Percentiles rank a stretch among this genome's conserved stretches.
phyloP scores from a whole-genome alignment of 2,113 vertebrate genomes.

The Pedionomus torquatus region DNA sequence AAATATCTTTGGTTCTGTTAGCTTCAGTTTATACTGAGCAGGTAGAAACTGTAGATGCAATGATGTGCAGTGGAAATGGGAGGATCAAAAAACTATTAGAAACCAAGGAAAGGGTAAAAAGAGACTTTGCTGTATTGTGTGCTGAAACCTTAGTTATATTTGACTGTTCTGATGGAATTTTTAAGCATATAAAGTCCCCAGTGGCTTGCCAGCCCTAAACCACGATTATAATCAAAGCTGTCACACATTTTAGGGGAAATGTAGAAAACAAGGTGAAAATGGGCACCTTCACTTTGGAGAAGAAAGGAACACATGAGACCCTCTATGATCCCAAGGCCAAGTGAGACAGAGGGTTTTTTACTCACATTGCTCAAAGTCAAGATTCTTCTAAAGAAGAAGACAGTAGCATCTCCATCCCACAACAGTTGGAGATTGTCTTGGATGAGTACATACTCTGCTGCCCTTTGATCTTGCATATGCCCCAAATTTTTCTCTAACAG shows the following conservation, averaged over 20 bases:
- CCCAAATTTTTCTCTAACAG: not conserved
- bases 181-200: not conserved
- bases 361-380: not conserved
- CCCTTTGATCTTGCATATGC: not conserved
- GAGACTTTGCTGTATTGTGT: not conserved
- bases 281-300: not conserved
- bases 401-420: not conserved
- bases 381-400: not conserved
- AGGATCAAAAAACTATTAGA: not conserved
- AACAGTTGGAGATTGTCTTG: not conserved
- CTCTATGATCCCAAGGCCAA: not conserved
- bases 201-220: not conserved
- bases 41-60: not conserved
- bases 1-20: not conserved
- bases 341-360: not conserved
- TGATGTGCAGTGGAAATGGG: not conserved
- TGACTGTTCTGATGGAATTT: not conserved
- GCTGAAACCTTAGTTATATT: not conserved
- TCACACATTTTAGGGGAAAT: not conserved
- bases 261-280: not conserved
- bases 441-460: not conserved
- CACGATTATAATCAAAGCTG: not conserved
- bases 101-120: not conserved
- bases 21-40: not conserved
- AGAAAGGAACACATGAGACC: not conserved